Base-by-base conservation (phyloP, 2,797 vertebrate genomes). In the Fundulus diaphanus region DNA sequence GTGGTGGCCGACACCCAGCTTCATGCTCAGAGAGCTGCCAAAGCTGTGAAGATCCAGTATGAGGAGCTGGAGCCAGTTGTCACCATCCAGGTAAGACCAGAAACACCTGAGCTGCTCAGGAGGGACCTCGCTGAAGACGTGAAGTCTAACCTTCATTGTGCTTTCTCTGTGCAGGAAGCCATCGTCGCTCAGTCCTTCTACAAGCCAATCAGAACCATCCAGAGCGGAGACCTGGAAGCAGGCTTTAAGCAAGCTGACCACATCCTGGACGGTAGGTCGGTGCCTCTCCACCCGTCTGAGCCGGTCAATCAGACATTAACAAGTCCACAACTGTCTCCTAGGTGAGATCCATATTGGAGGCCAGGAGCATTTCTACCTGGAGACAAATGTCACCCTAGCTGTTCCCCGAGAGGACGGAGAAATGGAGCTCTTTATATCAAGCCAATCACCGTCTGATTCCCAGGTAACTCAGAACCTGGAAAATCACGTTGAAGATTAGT, bases 351-450 rank as follows among this genome's bases (percentile, higher is more conserved):
- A 99, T 83, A 86, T 99, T 0, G 97, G 97, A 7, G 98, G 98
- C 29, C 98, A 99, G 86, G 98, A 99, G 6, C 98, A 99, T 87
- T 99, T 99, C 90, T 99, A 99, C 82, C 87, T 99, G 94, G 98
- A 99, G 93, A 97, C 97, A 42, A 94, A 99, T 3, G 96, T 95
- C 35, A 95, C 95, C 3, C 84, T 99, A 48, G 98, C 98, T 12
- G 93, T 99, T 54, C 98, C 98, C 0, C 94, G 94, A 74, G 97
- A 95, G 77, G 96, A 96, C 1, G 97, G 96, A 3, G 98, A 98
- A 91, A 97, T 99, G 95, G 98, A 99, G 79, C 91, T 99, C 52
- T 98, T 97, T 54, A 96, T 94, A 18, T 97, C 98, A 0, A 99
- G 97, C 0, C 98, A 99, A 92, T 90, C 96, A n/a, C 86, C 94